These are phyloP conservation scores for Geotrupes spiniger DNA, from an alignment of 2,888 invertebrate genomes.

Conservation along the genomic window DNA sequence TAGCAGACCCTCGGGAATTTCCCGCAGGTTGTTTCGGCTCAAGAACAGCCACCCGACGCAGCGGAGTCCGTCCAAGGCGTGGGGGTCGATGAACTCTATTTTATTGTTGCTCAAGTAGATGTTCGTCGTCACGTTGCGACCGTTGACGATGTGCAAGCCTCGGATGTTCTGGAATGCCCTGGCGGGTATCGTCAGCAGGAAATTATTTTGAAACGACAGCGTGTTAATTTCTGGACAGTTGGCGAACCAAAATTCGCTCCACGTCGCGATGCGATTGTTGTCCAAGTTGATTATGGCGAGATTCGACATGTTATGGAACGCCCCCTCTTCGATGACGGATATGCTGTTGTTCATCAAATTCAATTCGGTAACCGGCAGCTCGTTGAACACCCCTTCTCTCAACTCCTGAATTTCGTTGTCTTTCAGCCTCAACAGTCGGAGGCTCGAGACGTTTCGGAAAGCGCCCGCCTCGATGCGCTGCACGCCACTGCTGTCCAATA, in stretches of 20 bases:
- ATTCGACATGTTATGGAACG: slow-evolving; percentile 36
- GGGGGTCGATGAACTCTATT: slow-evolving; percentile 28
- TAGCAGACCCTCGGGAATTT: slow-evolving; percentile 33
- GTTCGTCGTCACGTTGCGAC: slow-evolving; percentile 29
- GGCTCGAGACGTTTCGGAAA: slow-evolving; percentile 31
- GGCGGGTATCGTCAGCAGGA: slow-evolving; percentile 33
- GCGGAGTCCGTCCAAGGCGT: slow-evolving; percentile 29
- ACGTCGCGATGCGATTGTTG: slow-evolving; percentile 35
- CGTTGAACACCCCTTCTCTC: slow-evolving; percentile 31
- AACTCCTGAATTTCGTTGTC: slow-evolving; percentile 31
- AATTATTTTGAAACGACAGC: slow-evolving; percentile 39
- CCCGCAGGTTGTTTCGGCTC: slow-evolving; percentile 31
- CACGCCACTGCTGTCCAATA: slow-evolving; percentile 31
- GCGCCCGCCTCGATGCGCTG: slow-evolving; percentile 28
- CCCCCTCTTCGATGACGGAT: slow-evolving; percentile 25
- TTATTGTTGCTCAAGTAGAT: slow-evolving; percentile 33
- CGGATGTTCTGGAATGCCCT: slow-evolving; percentile 40
- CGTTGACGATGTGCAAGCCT: slow-evolving; percentile 29
- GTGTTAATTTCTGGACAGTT: slow-evolving; percentile 37
- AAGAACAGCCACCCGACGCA: slow-evolving; percentile 33
- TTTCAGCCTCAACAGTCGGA: slow-evolving; percentile 29
- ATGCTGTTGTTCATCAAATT: slow-evolving; percentile 32
- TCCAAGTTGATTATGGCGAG: slow-evolving; percentile 39
- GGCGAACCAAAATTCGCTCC: slow-evolving; percentile 42
- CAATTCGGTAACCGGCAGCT: slow-evolving; percentile 27